Conservation (phyloP, 2,888 invertebrate species). For the Eueremaeus valkanovi region DNA sequence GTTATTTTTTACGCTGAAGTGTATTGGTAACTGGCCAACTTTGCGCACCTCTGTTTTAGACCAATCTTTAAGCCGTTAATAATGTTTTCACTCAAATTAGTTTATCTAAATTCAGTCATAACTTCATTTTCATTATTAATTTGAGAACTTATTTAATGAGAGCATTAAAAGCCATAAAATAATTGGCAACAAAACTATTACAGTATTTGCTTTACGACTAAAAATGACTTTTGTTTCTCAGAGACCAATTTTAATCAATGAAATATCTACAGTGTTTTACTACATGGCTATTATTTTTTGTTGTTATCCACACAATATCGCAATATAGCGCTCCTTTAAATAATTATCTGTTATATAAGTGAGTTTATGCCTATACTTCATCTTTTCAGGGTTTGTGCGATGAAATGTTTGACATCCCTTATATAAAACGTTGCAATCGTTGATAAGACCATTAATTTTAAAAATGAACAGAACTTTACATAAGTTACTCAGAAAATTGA, state of each 20-base stretch:
- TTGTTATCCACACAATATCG: background rate
- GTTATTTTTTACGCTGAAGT: too few species aligned
- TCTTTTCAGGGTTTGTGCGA: background rate
- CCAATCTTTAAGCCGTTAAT: background rate
- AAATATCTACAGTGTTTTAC: background rate
- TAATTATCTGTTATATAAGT: background rate
- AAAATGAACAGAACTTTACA: background rate
- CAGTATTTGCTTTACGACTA: too few species aligned
- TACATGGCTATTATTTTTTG: background rate
- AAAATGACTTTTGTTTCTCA: background rate
- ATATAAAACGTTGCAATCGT: background rate
- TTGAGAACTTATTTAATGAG: background rate
- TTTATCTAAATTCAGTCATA: background rate
- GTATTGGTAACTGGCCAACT: too few species aligned
- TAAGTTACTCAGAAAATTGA: background rate
- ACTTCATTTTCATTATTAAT: background rate
- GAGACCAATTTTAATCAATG: background rate
- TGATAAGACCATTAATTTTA: slow-evolving; percentile 5
- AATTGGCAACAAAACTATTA: background rate
- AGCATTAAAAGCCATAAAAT: background rate
- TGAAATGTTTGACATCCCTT: background rate
- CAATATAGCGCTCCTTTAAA: background rate
- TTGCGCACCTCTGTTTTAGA: too few species aligned
- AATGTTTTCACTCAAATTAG: background rate
- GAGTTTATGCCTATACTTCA: background rate